Evolutionary conservation across 2,888 invertebrate genomes (phyloP), one percentile per base, ranked within the genome.

Genomic region (Parnassius orleans): DNA sequence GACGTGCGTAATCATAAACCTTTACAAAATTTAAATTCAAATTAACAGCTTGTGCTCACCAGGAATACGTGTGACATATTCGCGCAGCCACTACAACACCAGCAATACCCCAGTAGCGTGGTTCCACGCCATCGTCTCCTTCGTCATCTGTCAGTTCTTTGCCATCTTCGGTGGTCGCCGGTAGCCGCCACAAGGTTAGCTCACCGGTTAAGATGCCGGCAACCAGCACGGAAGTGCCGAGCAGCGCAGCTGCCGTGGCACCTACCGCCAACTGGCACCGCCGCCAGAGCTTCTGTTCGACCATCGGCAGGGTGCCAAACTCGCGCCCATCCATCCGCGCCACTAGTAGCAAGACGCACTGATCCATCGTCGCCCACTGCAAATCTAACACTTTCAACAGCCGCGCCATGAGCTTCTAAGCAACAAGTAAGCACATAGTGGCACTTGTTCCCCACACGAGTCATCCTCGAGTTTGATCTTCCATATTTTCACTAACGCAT

Each of bases 401-500:
- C 94, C 15, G 95, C 95, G 19, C 95, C 94, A 79, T 96, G 96
- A 33, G 96, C 96, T 69, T 90, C 83, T 63, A 95, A 84, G 3
- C 87, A 77, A 55, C 92, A 82, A 87, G 86, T 52, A 66, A 53
- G 10, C 65, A 67, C 66, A 77, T 64, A 3, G 53, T 53, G 7
- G 63, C 63, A 10, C 15, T 14, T 41, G 43, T 19, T 19, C 44
- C 15, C 43, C 48, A 48, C 43, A 48, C 15, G 41, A 2, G 2
- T 59, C 59, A 76, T 79, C 72, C 79, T 75, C 64, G 2, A 72
- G 56, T 9, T 70, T 65, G 12, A 85, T 68, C 60, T 70, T 62
- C 96, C 96, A 97, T 47, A 97, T 81, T 77, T 95, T 95, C 11
- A 96, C 93, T 48, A 94, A 82, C 52, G 95, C 94, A 81, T 97